Conservation (phyloP, 2,797 vertebrate genomes). For the Gallinago stenura region DNA sequence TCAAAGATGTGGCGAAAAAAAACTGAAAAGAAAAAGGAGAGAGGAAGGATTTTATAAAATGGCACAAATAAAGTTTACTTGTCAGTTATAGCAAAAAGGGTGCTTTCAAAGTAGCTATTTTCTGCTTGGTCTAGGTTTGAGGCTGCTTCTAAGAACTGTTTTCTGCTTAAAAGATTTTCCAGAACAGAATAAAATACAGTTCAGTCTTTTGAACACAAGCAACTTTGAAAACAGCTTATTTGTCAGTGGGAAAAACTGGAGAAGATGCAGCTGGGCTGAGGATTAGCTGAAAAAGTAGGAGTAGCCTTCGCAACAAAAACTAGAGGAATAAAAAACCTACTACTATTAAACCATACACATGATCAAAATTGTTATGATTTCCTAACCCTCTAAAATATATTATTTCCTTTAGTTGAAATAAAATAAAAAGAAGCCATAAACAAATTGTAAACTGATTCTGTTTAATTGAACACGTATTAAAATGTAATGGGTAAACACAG, state of each 20-base stretch:
- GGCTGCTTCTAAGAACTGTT: neutral
- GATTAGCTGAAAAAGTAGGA: constrained; percentile 28
- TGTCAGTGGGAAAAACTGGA: constrained; percentile 43
- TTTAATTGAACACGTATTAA: constrained; percentile 23
- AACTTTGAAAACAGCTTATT: constrained; percentile 39
- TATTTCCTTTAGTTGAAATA: constrained; percentile 24
- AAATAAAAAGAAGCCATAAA: constrained; percentile 32
- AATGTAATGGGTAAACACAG: neutral
- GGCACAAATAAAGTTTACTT: neutral
- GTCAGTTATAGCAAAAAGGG: neutral
- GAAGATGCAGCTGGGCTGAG: constrained; percentile 38
- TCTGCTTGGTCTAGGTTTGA: neutral
- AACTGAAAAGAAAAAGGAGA: neutral
- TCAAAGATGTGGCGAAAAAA: neutral
- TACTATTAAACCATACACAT: constrained; percentile 12
- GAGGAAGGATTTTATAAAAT: neutral
- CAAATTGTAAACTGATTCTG: constrained; percentile 21
- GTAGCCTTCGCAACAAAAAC: neutral
- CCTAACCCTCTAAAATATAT: constrained; percentile 22
- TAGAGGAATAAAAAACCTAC: neutral
- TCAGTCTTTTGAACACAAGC: neutral
- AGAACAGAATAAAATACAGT: neutral
- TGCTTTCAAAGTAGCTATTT: neutral
- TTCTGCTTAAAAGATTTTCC: neutral
- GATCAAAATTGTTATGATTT: constrained; percentile 21